Evolutionary conservation across 2,888 invertebrate species (phyloP).

Genomic region (Aphidoletes aphidimyza): DNA sequence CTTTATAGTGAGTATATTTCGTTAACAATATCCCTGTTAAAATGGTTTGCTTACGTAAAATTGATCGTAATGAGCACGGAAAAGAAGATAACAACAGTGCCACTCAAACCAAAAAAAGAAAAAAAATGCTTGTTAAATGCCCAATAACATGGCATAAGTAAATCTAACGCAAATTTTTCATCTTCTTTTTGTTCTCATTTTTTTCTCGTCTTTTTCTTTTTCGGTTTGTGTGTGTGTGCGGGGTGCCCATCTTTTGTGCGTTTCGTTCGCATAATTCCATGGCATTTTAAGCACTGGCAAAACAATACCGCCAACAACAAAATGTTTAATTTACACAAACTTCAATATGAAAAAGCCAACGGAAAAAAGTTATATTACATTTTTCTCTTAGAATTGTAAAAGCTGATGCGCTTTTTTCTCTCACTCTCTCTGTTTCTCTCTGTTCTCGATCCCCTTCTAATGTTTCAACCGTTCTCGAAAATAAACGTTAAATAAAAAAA

Average conservation of each 20-base stretch:
- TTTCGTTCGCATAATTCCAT: not conserved
- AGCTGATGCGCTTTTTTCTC: not conserved
- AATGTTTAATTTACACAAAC: slow-evolving; percentile 45
- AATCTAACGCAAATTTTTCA: slow-evolving; percentile 42
- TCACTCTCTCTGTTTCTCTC: not conserved
- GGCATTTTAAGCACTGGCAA: not conserved
- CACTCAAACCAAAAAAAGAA: not conserved
- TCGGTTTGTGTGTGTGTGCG: not conserved
- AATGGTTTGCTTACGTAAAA: slow-evolving; percentile 37
- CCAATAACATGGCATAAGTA: slow-evolving; percentile 46
- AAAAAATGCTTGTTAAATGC: slow-evolving; percentile 41
- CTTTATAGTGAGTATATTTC: not conserved
- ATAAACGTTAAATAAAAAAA: too few species aligned
- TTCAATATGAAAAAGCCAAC: not conserved
- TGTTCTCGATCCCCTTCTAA: not conserved
- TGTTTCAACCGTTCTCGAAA: not conserved
- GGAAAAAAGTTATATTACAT: slow-evolving; percentile 45
- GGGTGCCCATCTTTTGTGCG: not conserved
- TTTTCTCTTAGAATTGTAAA: slow-evolving; percentile 17
- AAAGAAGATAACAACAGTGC: slow-evolving; percentile 38
- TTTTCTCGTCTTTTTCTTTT: not conserved
- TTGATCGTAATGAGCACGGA: slow-evolving; percentile 17
- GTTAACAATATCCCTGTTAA: not conserved
- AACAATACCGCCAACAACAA: slow-evolving; percentile 41
- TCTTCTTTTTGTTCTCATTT: not conserved